Conservation (phyloP, 2,113 vertebrate genomes). For the Rhynchomys soricoides region DNA sequence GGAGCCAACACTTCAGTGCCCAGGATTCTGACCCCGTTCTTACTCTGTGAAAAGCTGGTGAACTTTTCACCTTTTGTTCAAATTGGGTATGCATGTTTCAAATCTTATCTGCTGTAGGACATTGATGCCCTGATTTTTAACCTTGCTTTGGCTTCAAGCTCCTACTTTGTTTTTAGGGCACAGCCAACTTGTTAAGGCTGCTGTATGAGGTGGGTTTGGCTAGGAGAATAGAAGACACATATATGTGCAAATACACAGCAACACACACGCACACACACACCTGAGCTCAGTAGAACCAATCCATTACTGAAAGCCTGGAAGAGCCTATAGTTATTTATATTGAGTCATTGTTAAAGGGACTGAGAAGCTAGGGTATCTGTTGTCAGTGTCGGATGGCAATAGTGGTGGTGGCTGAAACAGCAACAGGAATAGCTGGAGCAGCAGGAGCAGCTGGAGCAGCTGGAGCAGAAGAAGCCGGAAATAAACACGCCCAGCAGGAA, state of each 20-base stretch:
- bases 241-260: neutral
- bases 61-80: constrained; percentile 20
- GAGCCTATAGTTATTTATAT: no score
- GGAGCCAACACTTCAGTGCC: neutral
- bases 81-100: neutral
- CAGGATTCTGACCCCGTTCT: neutral
- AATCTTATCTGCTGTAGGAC: neutral
- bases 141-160: neutral
- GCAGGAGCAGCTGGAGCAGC: neutral
- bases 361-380: neutral
- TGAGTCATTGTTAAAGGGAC: neutral
- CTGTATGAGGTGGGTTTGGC: neutral
- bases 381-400: neutral
- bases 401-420: neutral
- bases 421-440: no score
- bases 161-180: neutral
- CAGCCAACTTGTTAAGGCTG: neutral
- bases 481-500: neutral
- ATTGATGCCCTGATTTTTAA: neutral
- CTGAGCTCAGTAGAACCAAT: no score
- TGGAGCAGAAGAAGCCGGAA: neutral
- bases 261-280: no score
- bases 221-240: neutral
- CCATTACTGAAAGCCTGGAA: no score
- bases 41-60: neutral